Evolutionary conservation across 2,113 vertebrate species (phyloP), one percentile per base, ranked within the genome.

Genomic region (Tricholaema leucomelas): DNA sequence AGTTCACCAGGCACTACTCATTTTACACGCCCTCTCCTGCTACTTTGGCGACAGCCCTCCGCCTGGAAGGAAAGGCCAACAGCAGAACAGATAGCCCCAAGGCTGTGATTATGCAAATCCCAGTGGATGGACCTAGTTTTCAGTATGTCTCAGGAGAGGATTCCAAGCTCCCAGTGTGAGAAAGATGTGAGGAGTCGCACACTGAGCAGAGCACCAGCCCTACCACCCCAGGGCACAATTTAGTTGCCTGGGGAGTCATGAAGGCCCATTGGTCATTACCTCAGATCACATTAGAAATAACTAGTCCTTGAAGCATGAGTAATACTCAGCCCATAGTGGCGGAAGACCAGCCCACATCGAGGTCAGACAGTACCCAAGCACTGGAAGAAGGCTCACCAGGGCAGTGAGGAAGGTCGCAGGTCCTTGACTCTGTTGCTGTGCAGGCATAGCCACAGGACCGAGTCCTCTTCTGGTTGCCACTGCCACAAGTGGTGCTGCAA

Each of bases 401-500:
- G 84, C 98, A 99, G 27, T 55, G 98, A 2, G 96, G 95, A 60
- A 98, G 94, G 91, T 98, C 97, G 2, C 98, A 99, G 87, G 96
- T 98, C 10, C 97, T 96, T 2, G 98, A 98, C 93, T 99, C 98
- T 0, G 98, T 98, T 3, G 98, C 98, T 12, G 97, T 98, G 93
- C 99, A 99, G 87, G 98, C 97, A 0, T 98, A 98, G 46, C 98
- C 98, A 48, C 99, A 99, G 42, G 98, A 98, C 25, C 98, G 98
- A 6, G 98, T 98, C 85, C 99, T 98, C 91, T 97, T 98, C 97
- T 98, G 99, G 88, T 97, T 98, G 33, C 98, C 97, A 2, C 96
- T 97, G 88, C 99, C 97, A 85, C 98, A 99, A 10, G 98, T 98
- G 61, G 96, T 98, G 5, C 97, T 98, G 84, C 99, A 99, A n/a